These are phyloP conservation scores for Zelleria hepariella DNA, from an alignment of 2,888 invertebrate genomes.

Conservation along the genomic window DNA sequence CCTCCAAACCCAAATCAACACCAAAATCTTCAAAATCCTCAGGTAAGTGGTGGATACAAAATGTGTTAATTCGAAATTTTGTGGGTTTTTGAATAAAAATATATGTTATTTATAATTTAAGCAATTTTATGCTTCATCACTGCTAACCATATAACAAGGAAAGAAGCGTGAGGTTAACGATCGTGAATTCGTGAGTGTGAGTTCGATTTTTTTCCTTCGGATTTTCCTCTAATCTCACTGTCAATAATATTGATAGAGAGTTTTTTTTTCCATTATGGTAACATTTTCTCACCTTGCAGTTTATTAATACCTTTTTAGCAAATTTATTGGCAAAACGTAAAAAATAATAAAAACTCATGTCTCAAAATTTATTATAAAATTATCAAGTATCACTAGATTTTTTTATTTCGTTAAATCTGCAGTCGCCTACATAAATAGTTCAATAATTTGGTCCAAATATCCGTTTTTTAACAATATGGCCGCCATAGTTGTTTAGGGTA, in stretches of 20 bases:
- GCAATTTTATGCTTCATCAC: too few species aligned
- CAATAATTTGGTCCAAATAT: slow-evolving; percentile 9
- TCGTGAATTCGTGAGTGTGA: too few species aligned
- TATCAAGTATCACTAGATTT: neutral
- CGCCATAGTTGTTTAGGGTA: slow-evolving; percentile 70
- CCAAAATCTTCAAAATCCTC: neutral
- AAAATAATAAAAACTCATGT: neutral
- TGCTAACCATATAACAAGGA: too few species aligned
- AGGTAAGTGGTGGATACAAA: too few species aligned
- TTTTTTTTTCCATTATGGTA: neutral
- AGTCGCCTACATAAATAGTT: slow-evolving; percentile 26
- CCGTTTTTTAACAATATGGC: slow-evolving; percentile 67
- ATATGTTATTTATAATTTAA: too few species aligned
- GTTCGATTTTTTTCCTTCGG: too few species aligned
- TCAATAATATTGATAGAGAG: neutral
- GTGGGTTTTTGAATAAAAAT: too few species aligned
- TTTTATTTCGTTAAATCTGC: slow-evolving; percentile 15
- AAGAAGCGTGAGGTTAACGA: too few species aligned
- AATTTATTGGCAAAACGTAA: neutral
- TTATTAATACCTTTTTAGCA: neutral
- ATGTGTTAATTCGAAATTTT: too few species aligned
- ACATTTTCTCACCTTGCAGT: neutral
- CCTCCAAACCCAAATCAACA: neutral
- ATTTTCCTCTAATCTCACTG: too few species aligned
- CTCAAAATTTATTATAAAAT: neutral